Base-by-base conservation (phyloP, 2,797 vertebrate genomes). In the Clarias platycephalus region DNA sequence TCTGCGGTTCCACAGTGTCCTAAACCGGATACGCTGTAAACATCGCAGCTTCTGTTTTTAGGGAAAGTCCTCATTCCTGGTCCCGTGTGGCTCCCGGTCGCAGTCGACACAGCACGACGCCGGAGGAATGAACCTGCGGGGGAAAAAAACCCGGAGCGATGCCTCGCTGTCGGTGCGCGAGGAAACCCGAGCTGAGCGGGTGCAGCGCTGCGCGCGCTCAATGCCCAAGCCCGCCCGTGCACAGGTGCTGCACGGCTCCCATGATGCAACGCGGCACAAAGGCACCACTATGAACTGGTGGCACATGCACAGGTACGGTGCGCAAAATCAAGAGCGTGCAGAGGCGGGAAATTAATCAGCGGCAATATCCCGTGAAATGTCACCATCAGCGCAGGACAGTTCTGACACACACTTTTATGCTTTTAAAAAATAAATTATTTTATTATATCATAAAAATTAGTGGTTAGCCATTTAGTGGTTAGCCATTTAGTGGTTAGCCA, bases 201-300 rank as follows among this genome's bases (percentile, higher is more conserved):
- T 93, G 87, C 89, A 92, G 93, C 89, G 91, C 91, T 81, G 89
- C 75, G 88, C 88, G 87, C 89, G 91, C 93, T 94, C 93, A 93
- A 88, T 91, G 91, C 91, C 91, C 83, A 89, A 90, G 62, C 87
- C 93, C 93, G 92, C 92, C 91, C 90, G 89, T 86, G 90, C 60
- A 92, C 94, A 94, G 93, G 94, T 94, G 94, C 94, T 91, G 93
- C 92, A 91, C 90, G 85, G 90, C 91, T 91, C 94, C 94, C 95
- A 94, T 89, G 92, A 95, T 96, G 95, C 95, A 95, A 81, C 78
- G 94, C 93, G 93, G 90, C 89, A 95, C 94, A 95, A 95, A 93
- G 93, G 86, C 90, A 86, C 88, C 91, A 92, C 94, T 95, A 95
- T 95, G 90, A 93, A 90, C 87, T 89, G 82, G 88, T 90, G 89